These are phyloP conservation scores for Drosophila nigromelanica DNA, from an alignment of 1,140 invertebrate genomes.

Conservation along the genomic window DNA sequence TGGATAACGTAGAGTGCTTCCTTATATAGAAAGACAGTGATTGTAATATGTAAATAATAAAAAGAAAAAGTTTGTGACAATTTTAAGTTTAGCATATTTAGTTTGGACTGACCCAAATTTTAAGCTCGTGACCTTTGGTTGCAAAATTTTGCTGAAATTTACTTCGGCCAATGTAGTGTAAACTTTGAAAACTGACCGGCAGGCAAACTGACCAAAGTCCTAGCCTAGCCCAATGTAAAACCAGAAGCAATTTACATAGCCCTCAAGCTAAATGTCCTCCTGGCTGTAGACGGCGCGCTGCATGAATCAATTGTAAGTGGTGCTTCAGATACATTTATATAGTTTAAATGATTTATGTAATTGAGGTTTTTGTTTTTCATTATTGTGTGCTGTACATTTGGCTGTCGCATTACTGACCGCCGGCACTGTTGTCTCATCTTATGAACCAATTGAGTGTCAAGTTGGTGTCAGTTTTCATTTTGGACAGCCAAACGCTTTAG, in stretches of 20 bases:
- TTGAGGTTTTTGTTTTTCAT: background rate
- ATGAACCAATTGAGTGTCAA: slow-evolving; percentile 73
- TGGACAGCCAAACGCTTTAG: slow-evolving; percentile 37
- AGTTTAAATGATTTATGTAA: background rate
- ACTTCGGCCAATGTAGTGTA: background rate
- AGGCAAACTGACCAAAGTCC: slow-evolving; percentile 7
- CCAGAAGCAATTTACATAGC: slow-evolving; percentile 49
- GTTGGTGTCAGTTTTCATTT: slow-evolving; percentile 71
- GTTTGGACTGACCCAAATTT: slow-evolving; percentile 24
- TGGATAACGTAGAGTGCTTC: slow-evolving; percentile 1
- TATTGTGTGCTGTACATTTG: slow-evolving; percentile 12
- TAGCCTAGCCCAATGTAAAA: background rate
- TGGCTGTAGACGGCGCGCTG: background rate
- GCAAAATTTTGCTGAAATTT: background rate
- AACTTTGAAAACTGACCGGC: slow-evolving; percentile 23
- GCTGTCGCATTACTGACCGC: slow-evolving; percentile 25
- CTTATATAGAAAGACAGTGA: background rate
- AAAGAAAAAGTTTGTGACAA: background rate
- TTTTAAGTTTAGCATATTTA: background rate
- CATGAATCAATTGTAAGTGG: slow-evolving; percentile 21
- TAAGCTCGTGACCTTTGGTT: background rate
- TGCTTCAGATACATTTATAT: slow-evolving; percentile 13
- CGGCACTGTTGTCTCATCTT: slow-evolving; percentile 36
- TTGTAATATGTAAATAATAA: background rate
- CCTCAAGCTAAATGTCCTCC: slow-evolving; percentile 7